phyloP scores from a whole-genome alignment of 2,797 vertebrate species.

The Enteromius thamalakanensis region DNA sequence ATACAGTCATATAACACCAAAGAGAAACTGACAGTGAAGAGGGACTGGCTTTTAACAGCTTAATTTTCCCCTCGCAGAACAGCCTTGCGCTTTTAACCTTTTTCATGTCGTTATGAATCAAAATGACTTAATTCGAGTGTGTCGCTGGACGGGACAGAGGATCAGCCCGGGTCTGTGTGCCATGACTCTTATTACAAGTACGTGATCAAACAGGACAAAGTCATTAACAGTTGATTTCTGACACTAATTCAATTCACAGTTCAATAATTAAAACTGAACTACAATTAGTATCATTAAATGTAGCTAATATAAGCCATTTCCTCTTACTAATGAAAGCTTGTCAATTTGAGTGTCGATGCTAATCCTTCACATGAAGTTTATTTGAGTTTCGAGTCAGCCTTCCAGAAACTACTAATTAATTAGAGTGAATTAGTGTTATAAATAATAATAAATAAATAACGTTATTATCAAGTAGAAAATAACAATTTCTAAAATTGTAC shows the following conservation, averaged over 20 bases:
- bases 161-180: background rate
- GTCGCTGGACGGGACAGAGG: background rate
- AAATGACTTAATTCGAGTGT: slow-evolving; percentile 17
- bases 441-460: background rate
- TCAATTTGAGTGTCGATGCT: background rate
- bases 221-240: slow-evolving; percentile 30
- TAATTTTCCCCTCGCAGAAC: slow-evolving; percentile 10
- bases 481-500: background rate
- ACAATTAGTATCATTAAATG: background rate
- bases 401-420: background rate
- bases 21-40: slow-evolving; percentile 58
- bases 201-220: slow-evolving; percentile 12
- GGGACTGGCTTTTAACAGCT: slow-evolving; percentile 11
- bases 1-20: slow-evolving; percentile 64
- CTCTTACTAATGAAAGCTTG: background rate
- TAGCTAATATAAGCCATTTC: slow-evolving; percentile 19
- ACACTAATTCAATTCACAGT: slow-evolving; percentile 16
- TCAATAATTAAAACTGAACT: slow-evolving; percentile 18
- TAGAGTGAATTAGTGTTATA: background rate
- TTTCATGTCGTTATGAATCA: slow-evolving; percentile 27
- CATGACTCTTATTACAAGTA: background rate
- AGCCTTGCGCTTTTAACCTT: slow-evolving; percentile 29
- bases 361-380: background rate
- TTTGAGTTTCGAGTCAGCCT: slow-evolving; percentile 6
- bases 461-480: background rate